Percentiles rank a stretch among this genome's conserved stretches.
These are phyloP conservation scores for Microtus montanus DNA, from an alignment of 2,113 vertebrate species.

Conservation along the genomic window DNA sequence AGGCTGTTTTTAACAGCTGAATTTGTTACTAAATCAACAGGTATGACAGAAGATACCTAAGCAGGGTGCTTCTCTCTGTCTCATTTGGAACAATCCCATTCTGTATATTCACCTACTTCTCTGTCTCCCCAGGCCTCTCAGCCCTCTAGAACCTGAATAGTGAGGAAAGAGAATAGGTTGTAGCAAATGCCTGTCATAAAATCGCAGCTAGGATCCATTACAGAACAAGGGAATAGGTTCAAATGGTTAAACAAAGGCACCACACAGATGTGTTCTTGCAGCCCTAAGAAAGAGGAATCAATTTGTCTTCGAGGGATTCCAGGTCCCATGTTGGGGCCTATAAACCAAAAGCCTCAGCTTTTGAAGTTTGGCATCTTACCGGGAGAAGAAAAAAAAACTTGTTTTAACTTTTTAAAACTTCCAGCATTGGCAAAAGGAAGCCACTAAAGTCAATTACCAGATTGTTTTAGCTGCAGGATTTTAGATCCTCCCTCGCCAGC, in stretches of 20 bases:
- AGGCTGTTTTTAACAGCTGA: not conserved
- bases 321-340: not conserved
- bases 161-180: not conserved
- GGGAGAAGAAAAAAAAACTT: not conserved
- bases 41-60: not conserved
- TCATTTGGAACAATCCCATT: not conserved
- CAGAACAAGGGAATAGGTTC: not conserved
- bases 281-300: not conserved
- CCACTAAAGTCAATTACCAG: not conserved
- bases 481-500: not conserved
- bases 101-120: not conserved
- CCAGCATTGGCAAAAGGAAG: not conserved
- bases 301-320: not conserved
- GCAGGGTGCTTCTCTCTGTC: not conserved
- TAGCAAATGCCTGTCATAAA: not conserved
- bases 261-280: not conserved
- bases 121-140: not conserved
- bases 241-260: not conserved
- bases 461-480: not conserved
- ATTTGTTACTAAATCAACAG: not conserved
- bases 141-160: not conserved
- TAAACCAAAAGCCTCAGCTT: not conserved
- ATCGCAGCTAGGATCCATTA: not conserved
- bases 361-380: not conserved
- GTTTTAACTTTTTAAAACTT: constrained; percentile 1